Base-by-base conservation (phyloP, 2,797 vertebrate species). In the Sylvia borin region DNA sequence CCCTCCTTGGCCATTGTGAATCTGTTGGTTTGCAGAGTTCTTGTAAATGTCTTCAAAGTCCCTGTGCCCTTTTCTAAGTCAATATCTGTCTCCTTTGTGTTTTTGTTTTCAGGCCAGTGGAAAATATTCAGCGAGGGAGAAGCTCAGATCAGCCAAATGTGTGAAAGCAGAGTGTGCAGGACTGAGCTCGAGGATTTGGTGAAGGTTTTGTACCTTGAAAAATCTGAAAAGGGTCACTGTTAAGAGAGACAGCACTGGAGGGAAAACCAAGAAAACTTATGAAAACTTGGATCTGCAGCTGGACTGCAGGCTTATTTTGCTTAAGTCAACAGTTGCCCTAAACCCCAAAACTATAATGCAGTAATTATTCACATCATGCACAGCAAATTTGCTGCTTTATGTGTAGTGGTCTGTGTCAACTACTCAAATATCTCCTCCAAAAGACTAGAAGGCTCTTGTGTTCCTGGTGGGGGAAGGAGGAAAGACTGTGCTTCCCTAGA, bases 71-170 rank as follows among this genome's bases (percentile, higher is more conserved):
- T 95, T 88, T 66, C 93, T 92, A 92, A 80, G 55, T 47, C 71
- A 83, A 10, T 85, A 53, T 92, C 80, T 94, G 45, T 85, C 74
- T 96, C 76, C 67, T 97, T 75, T 97, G 76, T 96, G 73, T 97
- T 97, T 95, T 88, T 97, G 51, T 93, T 97, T 98, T 91, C 93
- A 98, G 98, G 97, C 87, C 98, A 98, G 87, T 98, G 98, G 98
- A 98, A 98, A 97, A 98, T 98, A 92, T 98, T 98, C 97, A 98
- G 98, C 1, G 98, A 98, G 93, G 98, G 98, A 94, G 98, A 98
- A 98, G 96, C 97, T 90, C 98, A 98, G 90, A 97, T 98, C 97
- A 98, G 97, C 96, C 98, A 98, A 95, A 98, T 98, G 98, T 98
- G 98, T 94, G 97, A 97, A 94, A 97, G 92, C 88, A 97, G 96